Percentiles rank a stretch among this genome's conserved stretches.
Evolutionary conservation across 1,140 invertebrate species (phyloP).

Genomic region (Zaprionus inermis): DNA sequence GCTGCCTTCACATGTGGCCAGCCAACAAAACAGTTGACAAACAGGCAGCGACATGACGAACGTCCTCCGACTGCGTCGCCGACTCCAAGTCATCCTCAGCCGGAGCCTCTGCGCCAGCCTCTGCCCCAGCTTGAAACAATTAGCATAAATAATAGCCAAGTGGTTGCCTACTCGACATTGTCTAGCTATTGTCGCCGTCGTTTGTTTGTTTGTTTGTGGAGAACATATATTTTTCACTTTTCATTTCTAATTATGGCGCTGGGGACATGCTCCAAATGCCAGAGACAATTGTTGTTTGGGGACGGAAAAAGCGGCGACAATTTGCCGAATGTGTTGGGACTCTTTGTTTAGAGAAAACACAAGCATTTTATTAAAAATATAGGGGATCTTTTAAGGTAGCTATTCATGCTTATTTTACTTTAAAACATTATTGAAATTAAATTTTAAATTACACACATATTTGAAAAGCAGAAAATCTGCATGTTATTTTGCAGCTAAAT

Average conservation of each 20-base stretch:
- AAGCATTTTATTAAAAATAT: not conserved
- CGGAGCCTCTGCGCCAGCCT: conserved; percentile 39
- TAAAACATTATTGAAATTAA: too few relatives aligned
- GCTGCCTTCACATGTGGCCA: conserved; percentile 58
- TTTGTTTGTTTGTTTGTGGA: conserved; percentile 48
- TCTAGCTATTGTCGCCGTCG: conserved; percentile 35
- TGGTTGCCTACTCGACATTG: conserved; percentile 50
- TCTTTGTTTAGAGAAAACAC: not conserved
- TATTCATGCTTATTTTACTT: not conserved
- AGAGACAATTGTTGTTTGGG: conserved; percentile 50
- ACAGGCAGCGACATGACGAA: conserved; percentile 57
- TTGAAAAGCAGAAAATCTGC: too few relatives aligned
- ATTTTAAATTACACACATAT: too few relatives aligned
- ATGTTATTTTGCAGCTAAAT: too few relatives aligned
- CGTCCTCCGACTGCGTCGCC: not conserved
- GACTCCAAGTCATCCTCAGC: conserved; percentile 17
- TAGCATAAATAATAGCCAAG: conserved; percentile 80
- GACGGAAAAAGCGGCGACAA: conserved; percentile 24
- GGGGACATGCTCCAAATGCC: conserved; percentile 71
- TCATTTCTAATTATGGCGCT: conserved; percentile 73
- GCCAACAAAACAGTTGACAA: conserved; percentile 42
- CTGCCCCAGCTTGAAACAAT: conserved; percentile 46
- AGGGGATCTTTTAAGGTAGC: not conserved
- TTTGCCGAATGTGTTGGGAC: conserved; percentile 7
- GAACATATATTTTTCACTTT: conserved; percentile 73